Percentiles rank a stretch among this genome's conserved stretches.
Conservation (phyloP, 2,888 invertebrate species). For the Adineta ricciae region DNA sequence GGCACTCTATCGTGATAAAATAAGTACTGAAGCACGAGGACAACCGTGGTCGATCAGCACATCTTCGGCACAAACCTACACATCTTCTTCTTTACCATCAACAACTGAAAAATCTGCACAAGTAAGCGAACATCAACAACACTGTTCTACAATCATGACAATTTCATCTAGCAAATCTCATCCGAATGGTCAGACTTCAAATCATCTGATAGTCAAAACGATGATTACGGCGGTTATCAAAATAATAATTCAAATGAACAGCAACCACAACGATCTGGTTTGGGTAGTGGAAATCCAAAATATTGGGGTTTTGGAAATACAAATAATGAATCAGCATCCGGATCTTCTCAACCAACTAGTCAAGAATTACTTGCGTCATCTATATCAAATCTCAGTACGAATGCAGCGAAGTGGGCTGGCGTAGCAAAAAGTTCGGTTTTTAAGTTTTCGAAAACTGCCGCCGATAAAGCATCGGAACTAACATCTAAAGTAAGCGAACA, state of each 20-base stretch:
- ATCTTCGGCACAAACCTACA: conserved; percentile 59
- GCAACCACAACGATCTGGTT: background rate
- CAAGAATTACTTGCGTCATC: background rate
- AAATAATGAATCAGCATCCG: conserved; percentile 58
- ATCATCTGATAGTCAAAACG: background rate
- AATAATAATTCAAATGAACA: background rate
- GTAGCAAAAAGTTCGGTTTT: conserved; percentile 38
- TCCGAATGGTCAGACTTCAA: background rate
- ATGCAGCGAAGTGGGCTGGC: conserved; percentile 26
- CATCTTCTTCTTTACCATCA: conserved; percentile 23
- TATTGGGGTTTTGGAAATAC: conserved; percentile 82
- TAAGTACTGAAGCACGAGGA: conserved; percentile 66
- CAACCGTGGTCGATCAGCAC: conserved; percentile 63
- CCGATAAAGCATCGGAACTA: conserved; percentile 37
- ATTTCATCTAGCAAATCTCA: background rate
- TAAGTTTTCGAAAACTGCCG: conserved; percentile 36
- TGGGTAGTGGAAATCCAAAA: conserved; percentile 54
- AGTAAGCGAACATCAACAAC: background rate
- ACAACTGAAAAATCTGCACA: background rate
- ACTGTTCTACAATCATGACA: background rate
- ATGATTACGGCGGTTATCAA: background rate
- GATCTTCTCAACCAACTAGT: background rate
- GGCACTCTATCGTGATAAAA: conserved; percentile 87
- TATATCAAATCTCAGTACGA: conserved; percentile 27
- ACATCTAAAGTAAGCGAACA: conserved; percentile 40